Percentiles rank a stretch among this genome's conserved stretches.
These are phyloP conservation scores for Prinia subflava DNA, from an alignment of 2,113 vertebrate genomes.

Conservation along the genomic window DNA sequence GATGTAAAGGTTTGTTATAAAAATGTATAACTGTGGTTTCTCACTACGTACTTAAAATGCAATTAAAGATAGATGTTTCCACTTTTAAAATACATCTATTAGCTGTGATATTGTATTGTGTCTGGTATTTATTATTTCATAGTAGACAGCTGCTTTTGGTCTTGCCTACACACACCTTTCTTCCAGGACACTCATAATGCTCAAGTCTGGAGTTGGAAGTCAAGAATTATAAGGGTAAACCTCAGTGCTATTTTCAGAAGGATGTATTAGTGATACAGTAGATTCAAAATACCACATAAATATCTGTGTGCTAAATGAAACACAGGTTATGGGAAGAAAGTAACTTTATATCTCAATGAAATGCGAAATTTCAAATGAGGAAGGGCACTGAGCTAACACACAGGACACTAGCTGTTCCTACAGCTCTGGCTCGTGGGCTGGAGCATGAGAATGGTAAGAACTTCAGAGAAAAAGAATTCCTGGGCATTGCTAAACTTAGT, in stretches of 20 bases:
- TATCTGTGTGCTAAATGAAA: not conserved
- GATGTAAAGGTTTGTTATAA: constrained; percentile 74
- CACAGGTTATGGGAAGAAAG: not conserved
- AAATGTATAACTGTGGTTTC: constrained; percentile 71
- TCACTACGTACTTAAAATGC: constrained; percentile 69
- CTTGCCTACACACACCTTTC: not conserved
- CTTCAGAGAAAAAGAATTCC: not conserved
- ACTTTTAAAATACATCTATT: constrained; percentile 67
- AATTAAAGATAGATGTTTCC: constrained; percentile 78
- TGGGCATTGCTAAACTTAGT: not conserved
- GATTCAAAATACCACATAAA: not conserved
- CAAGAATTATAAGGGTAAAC: not conserved
- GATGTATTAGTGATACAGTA: not conserved
- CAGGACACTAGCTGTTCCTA: not conserved
- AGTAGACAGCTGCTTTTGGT: constrained; percentile 46
- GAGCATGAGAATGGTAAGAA: fast-evolving
- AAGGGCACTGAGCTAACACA: not conserved
- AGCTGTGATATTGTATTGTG: constrained; percentile 66
- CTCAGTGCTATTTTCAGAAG: not conserved
- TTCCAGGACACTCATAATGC: not conserved
- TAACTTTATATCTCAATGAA: not conserved
- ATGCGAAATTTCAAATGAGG: fast-evolving
- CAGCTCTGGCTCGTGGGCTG: not conserved
- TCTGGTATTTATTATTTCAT: constrained; percentile 63
- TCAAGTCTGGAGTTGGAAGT: not conserved